These are phyloP conservation scores for Thymelicus acteon DNA, from an alignment of 2,888 invertebrate species.

Conservation along the genomic window DNA sequence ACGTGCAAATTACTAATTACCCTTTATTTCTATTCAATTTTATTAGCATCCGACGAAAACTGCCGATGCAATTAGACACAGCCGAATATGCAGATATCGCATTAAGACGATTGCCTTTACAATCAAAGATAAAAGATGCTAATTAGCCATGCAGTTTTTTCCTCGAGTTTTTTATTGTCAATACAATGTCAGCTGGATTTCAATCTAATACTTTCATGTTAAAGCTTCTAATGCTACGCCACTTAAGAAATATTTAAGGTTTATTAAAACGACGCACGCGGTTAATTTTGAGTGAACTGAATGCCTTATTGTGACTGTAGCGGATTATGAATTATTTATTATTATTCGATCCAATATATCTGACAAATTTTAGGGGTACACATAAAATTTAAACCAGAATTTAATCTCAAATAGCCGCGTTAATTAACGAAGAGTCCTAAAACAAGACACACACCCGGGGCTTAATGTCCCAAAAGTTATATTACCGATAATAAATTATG, in stretches of 20 bases:
- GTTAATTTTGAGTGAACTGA: constrained; percentile 5
- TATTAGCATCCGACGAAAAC: constrained; percentile 54
- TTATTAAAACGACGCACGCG: constrained; percentile 13
- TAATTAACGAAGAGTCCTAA: constrained; percentile 44
- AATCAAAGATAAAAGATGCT: constrained; percentile 55
- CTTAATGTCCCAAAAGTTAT: constrained; percentile 18
- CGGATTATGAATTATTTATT: constrained; percentile 33
- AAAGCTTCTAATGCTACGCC: constrained; percentile 24
- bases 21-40: constrained; percentile 57
- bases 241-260: neutral
- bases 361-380: constrained; percentile 35
- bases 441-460: constrained; percentile 2
- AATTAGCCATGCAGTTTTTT: constrained; percentile 60
- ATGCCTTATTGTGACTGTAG: constrained; percentile 27
- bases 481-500: constrained; percentile 22
- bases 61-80: constrained; percentile 64
- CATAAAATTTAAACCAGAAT: constrained; percentile 42
- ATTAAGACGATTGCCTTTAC: constrained; percentile 54
- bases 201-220: constrained; percentile 17
- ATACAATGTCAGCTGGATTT: constrained; percentile 19
- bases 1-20: constrained; percentile 63
- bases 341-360: constrained; percentile 37
- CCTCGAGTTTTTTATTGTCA: constrained; percentile 24
- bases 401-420: constrained; percentile 44
- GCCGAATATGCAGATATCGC: constrained; percentile 56